phyloP scores from a whole-genome alignment of 2,888 invertebrate species.

The Lithophane semibrunnea region DNA sequence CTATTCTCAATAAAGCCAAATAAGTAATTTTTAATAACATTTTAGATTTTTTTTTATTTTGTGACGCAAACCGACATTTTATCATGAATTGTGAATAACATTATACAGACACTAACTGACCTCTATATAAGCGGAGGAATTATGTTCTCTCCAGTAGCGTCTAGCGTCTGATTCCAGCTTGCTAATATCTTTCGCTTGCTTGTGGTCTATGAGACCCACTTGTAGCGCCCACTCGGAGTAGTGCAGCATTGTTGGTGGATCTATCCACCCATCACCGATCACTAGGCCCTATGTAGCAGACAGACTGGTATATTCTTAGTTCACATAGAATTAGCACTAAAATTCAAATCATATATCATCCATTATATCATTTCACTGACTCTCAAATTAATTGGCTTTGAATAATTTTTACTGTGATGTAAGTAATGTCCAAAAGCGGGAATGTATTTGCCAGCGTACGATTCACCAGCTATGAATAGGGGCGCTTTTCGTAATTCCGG shows the following conservation, averaged over 20 bases:
- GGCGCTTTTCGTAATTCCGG: constrained; percentile 84
- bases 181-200: constrained; percentile 35
- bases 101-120: background rate
- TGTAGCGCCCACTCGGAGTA: constrained; percentile 45
- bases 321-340: too few species aligned
- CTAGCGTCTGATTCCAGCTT: constrained; percentile 19
- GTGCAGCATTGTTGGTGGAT: constrained; percentile 29
- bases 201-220: constrained; percentile 51
- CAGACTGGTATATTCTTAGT: background rate
- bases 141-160: constrained; percentile 11
- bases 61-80: too few species aligned
- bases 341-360: background rate
- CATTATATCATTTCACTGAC: constrained; percentile 4
- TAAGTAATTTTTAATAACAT: too few species aligned
- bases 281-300: constrained; percentile 6
- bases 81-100: background rate
- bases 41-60: too few species aligned
- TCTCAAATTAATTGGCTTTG: constrained; percentile 18
- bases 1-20: background rate
- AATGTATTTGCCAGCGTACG: constrained; percentile 87
- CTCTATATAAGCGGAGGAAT: background rate
- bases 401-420: constrained; percentile 8
- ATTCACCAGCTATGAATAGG: constrained; percentile 90
- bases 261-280: constrained; percentile 29
- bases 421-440: constrained; percentile 82